phyloP scores from a whole-genome alignment of 2,113 vertebrate species.

The Amblyopsis rosae region DNA sequence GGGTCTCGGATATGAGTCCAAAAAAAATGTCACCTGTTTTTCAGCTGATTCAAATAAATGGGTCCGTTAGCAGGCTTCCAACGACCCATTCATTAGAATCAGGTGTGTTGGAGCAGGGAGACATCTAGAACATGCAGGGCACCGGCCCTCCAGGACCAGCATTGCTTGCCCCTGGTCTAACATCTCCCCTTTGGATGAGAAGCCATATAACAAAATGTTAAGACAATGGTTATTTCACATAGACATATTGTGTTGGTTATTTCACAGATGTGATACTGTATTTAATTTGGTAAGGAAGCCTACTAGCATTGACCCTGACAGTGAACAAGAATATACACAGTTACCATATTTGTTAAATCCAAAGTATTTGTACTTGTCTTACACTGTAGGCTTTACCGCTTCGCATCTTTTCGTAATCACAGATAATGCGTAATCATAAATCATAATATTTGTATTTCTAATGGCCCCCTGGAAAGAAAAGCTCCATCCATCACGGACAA shows the following conservation, averaged over 20 bases:
- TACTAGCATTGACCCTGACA: not conserved
- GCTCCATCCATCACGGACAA: constrained; percentile 57
- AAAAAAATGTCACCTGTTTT: not conserved
- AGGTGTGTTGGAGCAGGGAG: no score
- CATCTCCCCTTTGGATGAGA: no score
- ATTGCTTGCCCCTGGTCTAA: no score
- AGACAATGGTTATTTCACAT: no score
- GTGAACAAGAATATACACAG: not conserved
- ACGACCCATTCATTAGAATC: no score
- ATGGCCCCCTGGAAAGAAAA: constrained; percentile 52
- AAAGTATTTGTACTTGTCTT: constrained; percentile 7
- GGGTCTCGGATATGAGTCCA: constrained; percentile 24
- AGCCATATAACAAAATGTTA: no score
- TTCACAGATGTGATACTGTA: no score
- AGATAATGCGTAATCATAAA: constrained; percentile 56
- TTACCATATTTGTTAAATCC: not conserved
- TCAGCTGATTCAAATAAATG: no score
- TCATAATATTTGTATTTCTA: constrained; percentile 63
- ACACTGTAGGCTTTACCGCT: constrained; percentile 20
- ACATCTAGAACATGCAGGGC: no score
- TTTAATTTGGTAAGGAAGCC: constrained; percentile 15
- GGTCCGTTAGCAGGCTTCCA: no score
- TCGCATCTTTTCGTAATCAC: constrained; percentile 33
- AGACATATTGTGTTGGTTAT: no score
- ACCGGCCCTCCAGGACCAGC: no score